Conservation (phyloP, 2,113 vertebrate species). For the Patagioenas fasciata region DNA sequence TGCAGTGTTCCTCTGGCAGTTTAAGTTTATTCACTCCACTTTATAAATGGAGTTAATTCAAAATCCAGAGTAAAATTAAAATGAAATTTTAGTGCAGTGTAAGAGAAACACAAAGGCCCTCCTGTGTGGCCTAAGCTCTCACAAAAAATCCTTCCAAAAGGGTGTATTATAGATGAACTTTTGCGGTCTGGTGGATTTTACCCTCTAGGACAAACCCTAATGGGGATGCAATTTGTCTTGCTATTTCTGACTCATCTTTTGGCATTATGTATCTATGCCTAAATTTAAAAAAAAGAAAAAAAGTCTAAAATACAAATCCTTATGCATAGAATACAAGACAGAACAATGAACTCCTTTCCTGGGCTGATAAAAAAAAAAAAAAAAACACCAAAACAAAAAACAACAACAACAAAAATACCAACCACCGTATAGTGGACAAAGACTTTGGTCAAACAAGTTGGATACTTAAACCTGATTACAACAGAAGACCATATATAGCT, state of each 20-base stretch:
- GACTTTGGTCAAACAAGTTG: background rate
- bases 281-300: background rate
- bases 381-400: too few relatives aligned
- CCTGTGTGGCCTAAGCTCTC: background rate
- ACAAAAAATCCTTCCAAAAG: background rate
- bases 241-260: constrained; percentile 12
- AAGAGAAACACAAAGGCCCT: background rate
- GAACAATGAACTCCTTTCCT: background rate
- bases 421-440: background rate
- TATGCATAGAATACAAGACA: background rate
- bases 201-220: background rate
- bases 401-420: too few relatives aligned
- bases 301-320: background rate
- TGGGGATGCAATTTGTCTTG: background rate
- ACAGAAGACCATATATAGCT: background rate
- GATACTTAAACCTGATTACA: background rate
- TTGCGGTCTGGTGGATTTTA: background rate
- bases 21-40: background rate
- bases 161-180: background rate
- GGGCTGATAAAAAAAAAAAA: background rate
- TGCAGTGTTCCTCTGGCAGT: background rate
- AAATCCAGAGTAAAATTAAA: background rate
- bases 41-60: background rate
- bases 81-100: background rate
- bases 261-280: background rate